Percentiles rank a stretch among this genome's conserved stretches.
These are phyloP conservation scores for Aspidiotus rigidus DNA, from an alignment of 2,888 invertebrate genomes.

Conservation along the genomic window DNA sequence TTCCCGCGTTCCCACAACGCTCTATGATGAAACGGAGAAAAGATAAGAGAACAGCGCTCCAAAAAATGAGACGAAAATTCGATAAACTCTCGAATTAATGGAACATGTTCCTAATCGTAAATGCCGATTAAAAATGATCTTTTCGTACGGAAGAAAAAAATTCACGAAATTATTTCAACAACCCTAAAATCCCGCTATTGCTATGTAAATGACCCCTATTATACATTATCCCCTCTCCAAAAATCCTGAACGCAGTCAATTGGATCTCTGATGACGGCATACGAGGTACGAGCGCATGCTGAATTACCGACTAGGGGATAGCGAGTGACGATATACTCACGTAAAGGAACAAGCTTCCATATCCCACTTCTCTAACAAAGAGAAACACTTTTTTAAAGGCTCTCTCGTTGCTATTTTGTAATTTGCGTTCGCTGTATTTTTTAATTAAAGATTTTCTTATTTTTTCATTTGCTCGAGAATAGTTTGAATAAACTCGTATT, in stretches of 20 bases:
- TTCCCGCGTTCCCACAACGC: too few relatives aligned
- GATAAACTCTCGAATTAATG: too few relatives aligned
- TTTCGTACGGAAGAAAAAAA: too few relatives aligned
- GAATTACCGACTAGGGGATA: conserved; percentile 28
- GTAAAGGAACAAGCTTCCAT: conserved; percentile 23
- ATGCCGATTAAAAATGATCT: too few relatives aligned
- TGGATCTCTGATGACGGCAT: conserved; percentile 16
- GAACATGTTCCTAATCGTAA: too few relatives aligned
- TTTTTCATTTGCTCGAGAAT: too few relatives aligned
- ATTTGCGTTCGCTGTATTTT: not conserved
- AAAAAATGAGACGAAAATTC: too few relatives aligned
- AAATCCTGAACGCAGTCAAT: conserved; percentile 26
- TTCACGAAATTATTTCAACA: too few relatives aligned
- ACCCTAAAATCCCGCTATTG: conserved; percentile 6
- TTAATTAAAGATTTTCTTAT: not conserved
- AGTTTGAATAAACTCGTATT: too few relatives aligned
- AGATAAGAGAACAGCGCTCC: too few relatives aligned
- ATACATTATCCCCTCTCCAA: conserved; percentile 26
- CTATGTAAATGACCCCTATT: conserved; percentile 27
- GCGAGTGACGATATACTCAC: conserved; percentile 9
- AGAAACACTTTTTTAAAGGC: conserved; percentile 6
- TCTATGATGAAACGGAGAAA: too few relatives aligned
- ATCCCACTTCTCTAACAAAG: conserved; percentile 24
- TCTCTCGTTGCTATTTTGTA: not conserved
- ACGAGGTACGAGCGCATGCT: conserved; percentile 29